These are phyloP conservation scores for Myotis findleyi DNA, from an alignment of 2,797 vertebrate species.

Conservation along the genomic window DNA sequence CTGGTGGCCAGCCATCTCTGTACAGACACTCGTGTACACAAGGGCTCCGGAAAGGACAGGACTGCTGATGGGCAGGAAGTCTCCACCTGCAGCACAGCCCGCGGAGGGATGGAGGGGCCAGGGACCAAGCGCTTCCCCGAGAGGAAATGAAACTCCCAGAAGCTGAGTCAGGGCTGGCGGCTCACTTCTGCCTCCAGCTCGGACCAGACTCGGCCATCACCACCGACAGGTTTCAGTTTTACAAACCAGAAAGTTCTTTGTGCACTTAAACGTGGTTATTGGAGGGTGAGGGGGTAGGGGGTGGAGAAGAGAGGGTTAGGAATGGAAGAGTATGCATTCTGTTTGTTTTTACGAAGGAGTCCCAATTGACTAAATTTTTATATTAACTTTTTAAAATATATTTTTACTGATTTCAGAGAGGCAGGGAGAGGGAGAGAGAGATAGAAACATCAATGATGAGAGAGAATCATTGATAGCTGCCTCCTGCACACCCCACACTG, in stretches of 20 bases:
- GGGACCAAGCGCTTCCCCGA: neutral
- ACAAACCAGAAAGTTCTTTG: neutral
- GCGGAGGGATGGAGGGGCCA: neutral
- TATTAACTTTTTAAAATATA: neutral
- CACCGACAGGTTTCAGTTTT: constrained; percentile 41
- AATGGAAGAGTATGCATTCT: neutral
- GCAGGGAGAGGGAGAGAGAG: no score
- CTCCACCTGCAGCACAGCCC: rapidly evolving
- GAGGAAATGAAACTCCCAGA: constrained; percentile 63
- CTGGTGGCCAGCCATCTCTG: neutral
- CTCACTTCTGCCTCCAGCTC: neutral
- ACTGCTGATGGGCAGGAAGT: no score
- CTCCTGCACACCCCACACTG: no score
- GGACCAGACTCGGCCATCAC: neutral
- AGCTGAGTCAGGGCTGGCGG: neutral
- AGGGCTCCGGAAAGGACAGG: neutral
- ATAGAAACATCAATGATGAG: no score
- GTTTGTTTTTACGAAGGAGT: constrained; percentile 24
- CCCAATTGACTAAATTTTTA: neutral
- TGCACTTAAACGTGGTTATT: neutral
- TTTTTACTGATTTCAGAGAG: no score
- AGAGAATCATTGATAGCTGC: no score
- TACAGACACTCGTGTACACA: neutral
- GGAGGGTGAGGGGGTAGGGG: rapidly evolving
- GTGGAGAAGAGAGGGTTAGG: neutral